A percentile compares a stretch with the other conserved stretches of the same genome.
phyloP scores from a whole-genome alignment of 2,113 vertebrate species.

The Microtus richardsoni region DNA sequence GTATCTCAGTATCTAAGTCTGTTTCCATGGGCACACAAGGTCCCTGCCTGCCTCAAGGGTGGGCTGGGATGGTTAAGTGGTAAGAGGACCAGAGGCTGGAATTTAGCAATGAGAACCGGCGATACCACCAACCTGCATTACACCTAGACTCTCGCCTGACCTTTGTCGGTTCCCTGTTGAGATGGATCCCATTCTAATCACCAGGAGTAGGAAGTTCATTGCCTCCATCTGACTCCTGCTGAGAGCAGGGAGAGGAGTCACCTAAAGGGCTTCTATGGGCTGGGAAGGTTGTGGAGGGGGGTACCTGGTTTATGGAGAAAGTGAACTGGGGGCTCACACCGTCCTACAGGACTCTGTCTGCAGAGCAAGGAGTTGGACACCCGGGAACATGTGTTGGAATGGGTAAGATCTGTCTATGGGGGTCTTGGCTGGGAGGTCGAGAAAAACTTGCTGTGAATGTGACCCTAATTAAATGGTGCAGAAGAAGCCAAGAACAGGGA shows the following conservation, averaged over 20 bases:
- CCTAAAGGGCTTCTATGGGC: neutral
- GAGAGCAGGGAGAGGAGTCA: too few relatives aligned
- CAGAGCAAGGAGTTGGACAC: neutral
- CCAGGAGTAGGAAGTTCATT: neutral
- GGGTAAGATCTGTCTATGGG: neutral
- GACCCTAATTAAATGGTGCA: neutral
- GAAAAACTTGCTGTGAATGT: neutral
- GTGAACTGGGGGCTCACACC: neutral
- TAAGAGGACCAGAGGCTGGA: neutral
- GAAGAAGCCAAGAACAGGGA: neutral
- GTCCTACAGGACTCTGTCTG: accelerated
- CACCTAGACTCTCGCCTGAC: neutral
- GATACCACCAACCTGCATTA: accelerated
- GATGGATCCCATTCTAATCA: neutral
- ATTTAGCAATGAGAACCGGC: neutral
- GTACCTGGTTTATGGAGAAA: accelerated
- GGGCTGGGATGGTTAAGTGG: neutral
- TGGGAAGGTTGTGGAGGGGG: too few relatives aligned
- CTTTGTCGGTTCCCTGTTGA: neutral
- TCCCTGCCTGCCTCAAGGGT: neutral
- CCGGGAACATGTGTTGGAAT: accelerated
- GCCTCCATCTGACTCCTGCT: neutral
- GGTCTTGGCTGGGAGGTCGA: neutral
- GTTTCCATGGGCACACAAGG: neutral
- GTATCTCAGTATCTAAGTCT: neutral